Evolutionary conservation across 2,888 invertebrate genomes (phyloP), one percentile per base, ranked within the genome.

Genomic region (Catocala sponsa): DNA sequence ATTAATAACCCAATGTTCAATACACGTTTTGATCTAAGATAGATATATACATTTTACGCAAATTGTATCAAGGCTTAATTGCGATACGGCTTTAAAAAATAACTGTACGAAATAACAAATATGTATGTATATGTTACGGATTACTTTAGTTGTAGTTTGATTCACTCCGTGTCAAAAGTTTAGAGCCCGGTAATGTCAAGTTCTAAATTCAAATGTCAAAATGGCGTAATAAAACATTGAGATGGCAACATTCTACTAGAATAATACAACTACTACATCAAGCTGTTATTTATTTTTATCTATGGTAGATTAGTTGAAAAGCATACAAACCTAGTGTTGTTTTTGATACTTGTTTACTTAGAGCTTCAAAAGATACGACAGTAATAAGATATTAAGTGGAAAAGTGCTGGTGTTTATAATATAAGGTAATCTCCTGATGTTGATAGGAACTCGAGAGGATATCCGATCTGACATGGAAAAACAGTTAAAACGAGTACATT

Each of bases 401-500:
- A 25, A 1, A 25, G 25, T 25, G 25, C 25, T 25, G 25, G 25
- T 25, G 25, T 25, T 2, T 25, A 25, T 25, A 25, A 25, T 25
- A 25, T 38, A 38, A 38, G 25, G 4, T 33, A 33, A 48, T 25
- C 47, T 35, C 50, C 43, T 33, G 25, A 15, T 41, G 51, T 9
- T 51, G 49, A 41, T 65, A 73, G 66, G 55, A 65, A 77, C 70
- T 1, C 57, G 59, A 68, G 68, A 71, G 78, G 79, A 79, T 81
- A 63, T 73, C 65, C 61, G 52, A 64, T 62, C 65, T 59, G 51
- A 55, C 57, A 41, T 68, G 71, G 68, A 72, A 78, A 81, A 74
- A 72, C 72, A 38, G 72, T 69, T 65, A 48, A 38, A 7, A 38
- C 7, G 35, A 7, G 35, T 38, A 38, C 71, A 63, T 57, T 68